Percentiles rank a stretch among this genome's conserved stretches.
These are phyloP conservation scores for Hyperoplus immaculatus DNA, from an alignment of 2,797 vertebrate genomes.

Conservation along the genomic window DNA sequence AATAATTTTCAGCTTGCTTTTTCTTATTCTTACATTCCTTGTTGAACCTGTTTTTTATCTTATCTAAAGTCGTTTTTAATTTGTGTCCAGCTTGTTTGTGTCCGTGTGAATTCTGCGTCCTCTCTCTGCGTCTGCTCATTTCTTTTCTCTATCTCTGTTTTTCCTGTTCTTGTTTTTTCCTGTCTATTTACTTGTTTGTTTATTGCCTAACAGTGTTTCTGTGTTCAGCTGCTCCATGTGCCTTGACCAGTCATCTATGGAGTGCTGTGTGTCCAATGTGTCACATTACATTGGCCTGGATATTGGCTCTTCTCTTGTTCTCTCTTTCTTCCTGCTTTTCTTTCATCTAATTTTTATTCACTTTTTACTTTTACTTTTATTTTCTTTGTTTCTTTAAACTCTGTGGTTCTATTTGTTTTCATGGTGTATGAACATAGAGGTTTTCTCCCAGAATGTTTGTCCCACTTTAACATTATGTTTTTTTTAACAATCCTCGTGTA, in stretches of 20 bases:
- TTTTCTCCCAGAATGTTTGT: slow-evolving; percentile 72
- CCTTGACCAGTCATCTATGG: slow-evolving; percentile 80
- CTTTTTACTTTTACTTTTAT: not conserved
- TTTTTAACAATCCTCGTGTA: slow-evolving; percentile 57
- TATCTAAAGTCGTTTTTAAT: slow-evolving; percentile 71
- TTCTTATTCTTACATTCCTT: slow-evolving; percentile 67
- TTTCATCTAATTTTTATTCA: slow-evolving; percentile 40
- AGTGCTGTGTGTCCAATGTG: slow-evolving; percentile 74
- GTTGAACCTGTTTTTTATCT: slow-evolving; percentile 62
- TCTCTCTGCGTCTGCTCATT: slow-evolving; percentile 54
- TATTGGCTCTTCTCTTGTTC: slow-evolving; percentile 52
- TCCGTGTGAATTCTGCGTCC: slow-evolving; percentile 54
- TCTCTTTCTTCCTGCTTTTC: slow-evolving; percentile 53
- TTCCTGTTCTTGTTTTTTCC: slow-evolving; percentile 46
- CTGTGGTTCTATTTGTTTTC: slow-evolving; percentile 70
- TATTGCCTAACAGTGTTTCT: slow-evolving; percentile 73
- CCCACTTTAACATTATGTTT: slow-evolving; percentile 58
- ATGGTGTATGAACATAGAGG: slow-evolving; percentile 75
- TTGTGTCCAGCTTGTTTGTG: slow-evolving; percentile 60
- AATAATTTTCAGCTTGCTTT: slow-evolving; percentile 71
- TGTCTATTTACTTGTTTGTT: slow-evolving; percentile 62
- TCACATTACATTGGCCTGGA: slow-evolving; percentile 65
- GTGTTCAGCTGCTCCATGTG: slow-evolving; percentile 78
- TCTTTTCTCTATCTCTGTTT: slow-evolving; percentile 52
- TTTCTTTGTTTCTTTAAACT: slow-evolving; percentile 31